Evolutionary conservation across 1,140 invertebrate species (phyloP).

Genomic region (Yoshiicerus persimilis): DNA sequence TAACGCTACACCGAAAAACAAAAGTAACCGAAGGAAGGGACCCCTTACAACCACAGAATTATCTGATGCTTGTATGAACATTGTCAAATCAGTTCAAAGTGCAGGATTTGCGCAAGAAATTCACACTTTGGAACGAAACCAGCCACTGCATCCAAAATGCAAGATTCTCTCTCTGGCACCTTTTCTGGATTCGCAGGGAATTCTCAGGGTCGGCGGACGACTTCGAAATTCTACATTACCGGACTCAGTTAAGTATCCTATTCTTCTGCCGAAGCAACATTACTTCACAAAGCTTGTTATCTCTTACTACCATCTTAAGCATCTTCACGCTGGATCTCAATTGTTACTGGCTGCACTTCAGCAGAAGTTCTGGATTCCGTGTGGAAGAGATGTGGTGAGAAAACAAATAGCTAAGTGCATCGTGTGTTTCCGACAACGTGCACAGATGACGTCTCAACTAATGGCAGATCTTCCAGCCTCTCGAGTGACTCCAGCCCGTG

Average conservation of each 20-base stretch:
- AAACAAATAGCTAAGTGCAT: slow-evolving; percentile 36
- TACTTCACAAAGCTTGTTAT: slow-evolving; percentile 52
- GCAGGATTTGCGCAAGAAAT: too few relatives aligned
- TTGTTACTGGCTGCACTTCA: slow-evolving; percentile 40
- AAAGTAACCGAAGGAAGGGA: too few relatives aligned
- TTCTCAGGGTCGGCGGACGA: slow-evolving; percentile 55
- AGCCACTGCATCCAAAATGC: too few relatives aligned
- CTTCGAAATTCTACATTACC: slow-evolving; percentile 50
- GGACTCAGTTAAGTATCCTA: slow-evolving; percentile 50
- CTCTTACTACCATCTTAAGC: slow-evolving; percentile 50
- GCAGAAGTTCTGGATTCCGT: slow-evolving; percentile 48
- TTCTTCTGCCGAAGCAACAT: slow-evolving; percentile 50
- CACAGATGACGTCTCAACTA: slow-evolving; percentile 39
- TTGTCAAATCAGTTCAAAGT: too few relatives aligned
- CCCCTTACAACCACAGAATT: too few relatives aligned
- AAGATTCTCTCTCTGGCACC: slow-evolving; percentile 50
- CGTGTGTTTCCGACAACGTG: slow-evolving; percentile 39
- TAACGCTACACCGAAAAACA: too few relatives aligned
- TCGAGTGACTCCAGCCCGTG: slow-evolving; percentile 47
- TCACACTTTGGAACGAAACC: too few relatives aligned
- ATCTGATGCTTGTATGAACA: too few relatives aligned
- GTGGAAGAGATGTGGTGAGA: slow-evolving; percentile 8
- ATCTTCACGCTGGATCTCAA: slow-evolving; percentile 53
- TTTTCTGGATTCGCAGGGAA: slow-evolving; percentile 52
- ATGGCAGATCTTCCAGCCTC: slow-evolving; percentile 52